Evolutionary conservation across 2,888 invertebrate genomes (phyloP), one percentile per base, ranked within the genome.

Genomic region (Willowsia nigromaculata): DNA sequence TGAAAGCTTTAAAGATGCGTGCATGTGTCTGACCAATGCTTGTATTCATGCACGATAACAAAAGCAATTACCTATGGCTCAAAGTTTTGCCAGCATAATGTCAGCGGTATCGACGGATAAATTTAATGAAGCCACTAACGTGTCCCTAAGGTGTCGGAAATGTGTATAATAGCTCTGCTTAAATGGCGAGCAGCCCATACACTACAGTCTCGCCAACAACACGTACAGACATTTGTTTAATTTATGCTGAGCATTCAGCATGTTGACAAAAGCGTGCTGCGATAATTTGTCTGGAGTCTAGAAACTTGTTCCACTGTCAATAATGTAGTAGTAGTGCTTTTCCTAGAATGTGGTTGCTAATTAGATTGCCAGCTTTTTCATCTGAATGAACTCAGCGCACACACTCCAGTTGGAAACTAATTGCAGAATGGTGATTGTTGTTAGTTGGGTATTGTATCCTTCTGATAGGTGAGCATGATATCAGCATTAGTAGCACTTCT

Each of bases 341-440:
- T 53, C 53, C 18, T 25, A 56, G 71, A 78, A 76, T 78, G 50
- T 78, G 47, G 78, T 33, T 65, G 65, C 37, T 74, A 85, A 85
- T 85, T 85, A 85, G 85, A 85, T 85, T 85, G 76, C 53, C 53
- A 62, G 85, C 76, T 62, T 85, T 78, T 78, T 47, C 65, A 65
- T 47, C 37, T 37, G 78, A 65, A 78, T 85, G 47, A 65, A 18
- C 22, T 78, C 43, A 53, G 18, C 18, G 25, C 22, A 53, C n/a
- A 71, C 33, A 40, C n/a, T 33, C 40, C 22, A 59, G 30, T 65
- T 65, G 30, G 65, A 33, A 65, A 65, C 25, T 65, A 65, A 65
- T 65, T 65, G 33, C 30, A 65, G 65, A 33, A 65, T 74, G 71
- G 71, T n/a, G 15, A 74, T 13, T 74, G 25, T 25, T 25, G 6